Evolutionary conservation across 2,888 invertebrate genomes (phyloP).

Genomic region (Yponomeuta sedellus): DNA sequence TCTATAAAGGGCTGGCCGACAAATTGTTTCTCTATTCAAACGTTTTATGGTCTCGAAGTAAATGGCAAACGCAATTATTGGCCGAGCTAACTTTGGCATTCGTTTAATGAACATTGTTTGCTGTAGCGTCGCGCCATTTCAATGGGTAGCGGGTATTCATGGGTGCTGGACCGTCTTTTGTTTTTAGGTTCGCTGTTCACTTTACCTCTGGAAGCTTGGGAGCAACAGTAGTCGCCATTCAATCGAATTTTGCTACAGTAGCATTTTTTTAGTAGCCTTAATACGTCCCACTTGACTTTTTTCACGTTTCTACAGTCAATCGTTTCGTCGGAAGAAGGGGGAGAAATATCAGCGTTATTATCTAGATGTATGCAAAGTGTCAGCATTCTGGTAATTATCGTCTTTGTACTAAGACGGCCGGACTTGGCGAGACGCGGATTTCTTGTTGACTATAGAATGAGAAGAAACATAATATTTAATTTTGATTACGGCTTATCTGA

Average conservation of each 20-base stretch:
- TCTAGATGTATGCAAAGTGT: too few species aligned
- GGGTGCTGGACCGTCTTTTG: not conserved
- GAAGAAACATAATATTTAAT: too few species aligned
- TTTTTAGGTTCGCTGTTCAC: not conserved
- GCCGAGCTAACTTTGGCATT: constrained; percentile 59
- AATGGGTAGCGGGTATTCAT: constrained; percentile 8
- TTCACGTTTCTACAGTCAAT: too few species aligned
- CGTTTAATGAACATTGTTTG: constrained; percentile 72
- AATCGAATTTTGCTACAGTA: not conserved
- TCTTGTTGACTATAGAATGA: too few species aligned
- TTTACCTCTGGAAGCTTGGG: not conserved
- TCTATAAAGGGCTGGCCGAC: constrained; percentile 55
- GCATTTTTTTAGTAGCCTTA: too few species aligned
- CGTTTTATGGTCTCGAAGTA: constrained; percentile 46
- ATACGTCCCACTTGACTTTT: too few species aligned
- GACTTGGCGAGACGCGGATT: too few species aligned
- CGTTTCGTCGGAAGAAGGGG: too few species aligned
- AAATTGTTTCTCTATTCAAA: constrained; percentile 65
- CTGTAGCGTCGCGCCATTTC: constrained; percentile 39
- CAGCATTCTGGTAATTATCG: too few species aligned
- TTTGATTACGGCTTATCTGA: too few species aligned
- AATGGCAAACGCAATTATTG: constrained; percentile 54
- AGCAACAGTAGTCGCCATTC: not conserved
- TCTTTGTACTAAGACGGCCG: too few species aligned
- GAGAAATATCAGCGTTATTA: too few species aligned